A percentile compares a stretch with the other conserved stretches of the same genome.
phyloP scores from a whole-genome alignment of 2,797 vertebrate species.

The Galaxias olidus region DNA sequence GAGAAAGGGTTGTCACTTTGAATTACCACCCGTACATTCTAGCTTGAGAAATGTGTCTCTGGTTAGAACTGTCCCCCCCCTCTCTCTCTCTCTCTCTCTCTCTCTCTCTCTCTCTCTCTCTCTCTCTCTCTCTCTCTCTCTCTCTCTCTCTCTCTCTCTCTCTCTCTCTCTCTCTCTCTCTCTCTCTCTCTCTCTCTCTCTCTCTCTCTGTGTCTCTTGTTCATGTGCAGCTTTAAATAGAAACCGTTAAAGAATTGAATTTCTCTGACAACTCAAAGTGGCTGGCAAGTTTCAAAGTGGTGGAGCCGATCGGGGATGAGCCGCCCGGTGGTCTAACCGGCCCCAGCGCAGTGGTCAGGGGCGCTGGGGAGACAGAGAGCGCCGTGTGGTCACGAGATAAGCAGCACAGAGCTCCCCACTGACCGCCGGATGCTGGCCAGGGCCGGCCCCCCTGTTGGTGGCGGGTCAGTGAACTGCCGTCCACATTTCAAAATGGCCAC shows the following conservation, averaged over 20 bases:
- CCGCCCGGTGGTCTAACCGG: constrained; percentile 49
- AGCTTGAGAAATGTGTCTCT: constrained; percentile 10
- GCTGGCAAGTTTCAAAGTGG: constrained; percentile 6
- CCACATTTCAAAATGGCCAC: constrained; percentile 74
- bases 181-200: neutral
- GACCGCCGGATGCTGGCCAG: constrained; percentile 21
- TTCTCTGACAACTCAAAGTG: constrained; percentile 18
- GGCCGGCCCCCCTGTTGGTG: constrained; percentile 61
- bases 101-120: neutral
- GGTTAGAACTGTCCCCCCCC: neutral
- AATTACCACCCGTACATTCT: constrained; percentile 14
- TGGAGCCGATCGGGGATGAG: constrained; percentile 32
- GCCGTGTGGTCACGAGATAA: constrained; percentile 65
- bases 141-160: neutral
- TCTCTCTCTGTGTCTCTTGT: too few species aligned
- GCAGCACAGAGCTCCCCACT: constrained; percentile 51
- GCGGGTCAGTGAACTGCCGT: constrained; percentile 75
- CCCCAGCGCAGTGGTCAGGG: constrained; percentile 60
- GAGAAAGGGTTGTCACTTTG: constrained; percentile 3
- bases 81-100: neutral
- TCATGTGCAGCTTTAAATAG: neutral
- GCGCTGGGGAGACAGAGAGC: constrained; percentile 52
- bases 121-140: neutral
- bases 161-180: neutral
- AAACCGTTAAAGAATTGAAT: neutral